Base-by-base conservation (phyloP, 2,113 vertebrate genomes). In the Parus major region DNA sequence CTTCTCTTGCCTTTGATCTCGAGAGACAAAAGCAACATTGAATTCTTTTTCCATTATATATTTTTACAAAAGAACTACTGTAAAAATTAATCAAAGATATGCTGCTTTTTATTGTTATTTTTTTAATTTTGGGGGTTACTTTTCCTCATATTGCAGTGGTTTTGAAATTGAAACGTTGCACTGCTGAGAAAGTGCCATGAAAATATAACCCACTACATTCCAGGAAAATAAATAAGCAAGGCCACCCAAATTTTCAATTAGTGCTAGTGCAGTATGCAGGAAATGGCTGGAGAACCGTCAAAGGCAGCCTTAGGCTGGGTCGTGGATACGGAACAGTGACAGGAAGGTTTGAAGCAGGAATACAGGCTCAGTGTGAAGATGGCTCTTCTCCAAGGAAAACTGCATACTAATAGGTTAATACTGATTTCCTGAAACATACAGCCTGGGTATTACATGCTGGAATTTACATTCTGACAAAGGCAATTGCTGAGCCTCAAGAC, bases 231-330 rank as follows among this genome's bases (percentile, higher is more conserved):
- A 99, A 99, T 99, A 99, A 99, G 99, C 99, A 99, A 98, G 99
- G 99, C 99, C 99, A 99, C 99, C 99, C 99, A 99, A 99, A 99
- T 99, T 99, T 99, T 98, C 98, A 99, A 99, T 99, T 99, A 99
- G 98, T 98, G 98, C 98, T 98, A 95, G 97, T 98, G 98, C 98
- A 98, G 98, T 98, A 98, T 96, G 98, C 99, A 99, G 99, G 99
- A 99, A 99, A 99, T 98, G 98, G 98, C 98, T 97, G 85, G 97
- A 97, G 97, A 98, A 97, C 98, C 96, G 95, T 98, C 98, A 98
- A 97, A 98, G 98, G 97, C 97, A 96, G 98, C 98, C 98, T 97
- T 95, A 97, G 98, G 98, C 98, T 96, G 96, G 97, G 96, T 97
- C 92, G 90, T 93, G 97, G 97, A 97, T 97, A 96, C 95, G 93